phyloP scores from a whole-genome alignment of 2,797 vertebrate species.

The Thunnus albacares region DNA sequence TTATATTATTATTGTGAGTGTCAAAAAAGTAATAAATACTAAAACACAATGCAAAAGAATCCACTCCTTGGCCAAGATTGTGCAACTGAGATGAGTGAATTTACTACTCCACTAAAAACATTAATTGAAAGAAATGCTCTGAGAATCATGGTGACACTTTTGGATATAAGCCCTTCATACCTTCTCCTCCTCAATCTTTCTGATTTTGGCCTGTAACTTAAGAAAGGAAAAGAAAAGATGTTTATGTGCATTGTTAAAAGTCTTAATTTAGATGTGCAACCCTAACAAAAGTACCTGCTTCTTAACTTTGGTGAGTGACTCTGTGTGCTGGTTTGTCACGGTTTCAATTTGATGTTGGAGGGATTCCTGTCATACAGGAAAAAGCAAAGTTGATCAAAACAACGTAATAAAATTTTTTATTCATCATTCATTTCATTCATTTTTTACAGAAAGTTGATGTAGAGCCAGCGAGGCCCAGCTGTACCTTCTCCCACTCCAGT shows the following conservation, averaged over 20 bases:
- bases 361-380: constrained; percentile 85
- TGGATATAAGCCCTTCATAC: constrained; percentile 79
- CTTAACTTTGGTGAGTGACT: constrained; percentile 86
- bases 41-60: constrained; percentile 52
- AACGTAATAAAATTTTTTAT: no score
- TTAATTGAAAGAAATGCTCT: constrained; percentile 52
- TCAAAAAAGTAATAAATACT: constrained; percentile 65
- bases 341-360: constrained; percentile 87
- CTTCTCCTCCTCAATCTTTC: constrained; percentile 92
- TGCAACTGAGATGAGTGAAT: constrained; percentile 50
- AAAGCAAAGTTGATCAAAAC: constrained; percentile 2
- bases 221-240: constrained; percentile 26
- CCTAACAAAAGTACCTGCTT: constrained; percentile 88
- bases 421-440: no score
- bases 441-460: background rate
- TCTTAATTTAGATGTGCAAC: constrained; percentile 6
- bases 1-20: constrained; percentile 62
- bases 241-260: constrained; percentile 28
- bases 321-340: constrained; percentile 86
- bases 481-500: constrained; percentile 93
- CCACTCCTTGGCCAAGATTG: constrained; percentile 37
- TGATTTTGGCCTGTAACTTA: constrained; percentile 91
- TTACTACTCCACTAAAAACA: constrained; percentile 50
- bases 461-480: constrained; percentile 29
- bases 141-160: constrained; percentile 13